A percentile compares a stretch with the other conserved stretches of the same genome.
phyloP scores from a whole-genome alignment of 2,797 vertebrate genomes.

The Prionace glauca region DNA sequence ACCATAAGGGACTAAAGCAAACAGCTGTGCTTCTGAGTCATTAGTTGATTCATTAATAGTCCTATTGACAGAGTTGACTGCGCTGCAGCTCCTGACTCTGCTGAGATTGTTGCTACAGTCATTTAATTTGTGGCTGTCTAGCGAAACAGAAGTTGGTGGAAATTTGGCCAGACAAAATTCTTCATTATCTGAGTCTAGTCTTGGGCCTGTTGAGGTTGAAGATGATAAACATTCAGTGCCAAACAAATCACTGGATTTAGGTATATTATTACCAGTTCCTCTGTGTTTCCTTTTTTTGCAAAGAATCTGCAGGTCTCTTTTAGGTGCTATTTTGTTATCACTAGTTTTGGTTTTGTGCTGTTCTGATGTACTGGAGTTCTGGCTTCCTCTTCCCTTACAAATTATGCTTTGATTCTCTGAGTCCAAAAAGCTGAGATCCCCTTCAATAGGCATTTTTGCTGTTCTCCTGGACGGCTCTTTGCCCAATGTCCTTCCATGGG shows the following conservation, averaged over 20 bases:
- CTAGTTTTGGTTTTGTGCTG: conserved; percentile 56
- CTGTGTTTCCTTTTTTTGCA: conserved; percentile 57
- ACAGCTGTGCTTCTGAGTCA: conserved; percentile 73
- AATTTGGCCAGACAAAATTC: conserved; percentile 62
- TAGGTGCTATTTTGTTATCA: conserved; percentile 49
- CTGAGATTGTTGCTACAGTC: conserved; percentile 47
- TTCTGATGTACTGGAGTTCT: conserved; percentile 47
- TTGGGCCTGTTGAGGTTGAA: conserved; percentile 54
- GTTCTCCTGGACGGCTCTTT: conserved; percentile 59
- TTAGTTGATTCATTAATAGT: conserved; percentile 64
- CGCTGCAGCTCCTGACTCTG: conserved; percentile 51
- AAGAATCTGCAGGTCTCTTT: conserved; percentile 50
- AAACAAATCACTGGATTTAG: conserved; percentile 62
- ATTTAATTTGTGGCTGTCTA: conserved; percentile 57
- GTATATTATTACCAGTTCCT: conserved; percentile 53
- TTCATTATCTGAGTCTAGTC: conserved; percentile 53
- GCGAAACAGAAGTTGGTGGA: conserved; percentile 58
- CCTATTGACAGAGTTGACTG: conserved; percentile 54
- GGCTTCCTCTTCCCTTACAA: conserved; percentile 50
- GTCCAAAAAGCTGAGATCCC: conserved; percentile 47
- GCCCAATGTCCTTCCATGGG: conserved; percentile 43
- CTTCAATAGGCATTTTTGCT: conserved; percentile 51
- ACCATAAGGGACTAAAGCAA: conserved; percentile 91
- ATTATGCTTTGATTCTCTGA: conserved; percentile 47
- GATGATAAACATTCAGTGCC: conserved; percentile 61